Percentiles rank a stretch among this genome's conserved stretches.
Conservation (phyloP, 2,888 invertebrate species). For the Eucera pruinosa region DNA sequence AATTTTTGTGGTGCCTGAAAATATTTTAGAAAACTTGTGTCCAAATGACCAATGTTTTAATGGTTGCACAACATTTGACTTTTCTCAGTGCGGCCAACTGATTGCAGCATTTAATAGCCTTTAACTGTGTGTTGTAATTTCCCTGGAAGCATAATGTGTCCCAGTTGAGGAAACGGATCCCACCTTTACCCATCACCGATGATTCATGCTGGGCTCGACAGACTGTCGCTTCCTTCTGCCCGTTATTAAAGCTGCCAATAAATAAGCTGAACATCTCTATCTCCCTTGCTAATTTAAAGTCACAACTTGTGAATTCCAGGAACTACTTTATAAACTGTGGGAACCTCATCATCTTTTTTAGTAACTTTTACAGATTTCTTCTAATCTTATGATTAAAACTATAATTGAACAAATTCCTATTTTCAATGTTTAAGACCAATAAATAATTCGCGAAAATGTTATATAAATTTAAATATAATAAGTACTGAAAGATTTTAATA, state of each 20-base stretch:
- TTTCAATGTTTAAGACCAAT: too few species aligned
- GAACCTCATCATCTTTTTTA: too few species aligned
- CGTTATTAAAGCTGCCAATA: conserved; percentile 37
- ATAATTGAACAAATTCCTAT: too few species aligned
- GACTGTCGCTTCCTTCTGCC: conserved; percentile 47
- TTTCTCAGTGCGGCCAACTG: conserved; percentile 60
- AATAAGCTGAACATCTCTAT: conserved; percentile 12
- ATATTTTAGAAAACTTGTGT: conserved; percentile 28
- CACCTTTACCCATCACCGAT: conserved; percentile 67
- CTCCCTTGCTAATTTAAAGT: conserved; percentile 4
- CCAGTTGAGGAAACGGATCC: conserved; percentile 65
- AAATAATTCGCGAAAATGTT: too few species aligned
- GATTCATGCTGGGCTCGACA: conserved; percentile 63
- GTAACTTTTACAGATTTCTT: too few species aligned
- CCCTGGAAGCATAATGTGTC: conserved; percentile 59
- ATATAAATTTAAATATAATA: too few species aligned
- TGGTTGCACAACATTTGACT: conserved; percentile 49
- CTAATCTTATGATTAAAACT: too few species aligned
- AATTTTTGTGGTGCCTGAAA: conserved; percentile 1
- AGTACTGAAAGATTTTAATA: too few species aligned
- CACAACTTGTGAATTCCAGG: too few species aligned
- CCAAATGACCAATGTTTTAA: conserved; percentile 27
- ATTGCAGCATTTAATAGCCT: conserved; percentile 51
- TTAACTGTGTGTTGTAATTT: conserved; percentile 55
- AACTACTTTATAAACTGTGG: conserved; percentile 41